phyloP scores from a whole-genome alignment of 1,140 invertebrate species.

The Zaprionus africanus region DNA sequence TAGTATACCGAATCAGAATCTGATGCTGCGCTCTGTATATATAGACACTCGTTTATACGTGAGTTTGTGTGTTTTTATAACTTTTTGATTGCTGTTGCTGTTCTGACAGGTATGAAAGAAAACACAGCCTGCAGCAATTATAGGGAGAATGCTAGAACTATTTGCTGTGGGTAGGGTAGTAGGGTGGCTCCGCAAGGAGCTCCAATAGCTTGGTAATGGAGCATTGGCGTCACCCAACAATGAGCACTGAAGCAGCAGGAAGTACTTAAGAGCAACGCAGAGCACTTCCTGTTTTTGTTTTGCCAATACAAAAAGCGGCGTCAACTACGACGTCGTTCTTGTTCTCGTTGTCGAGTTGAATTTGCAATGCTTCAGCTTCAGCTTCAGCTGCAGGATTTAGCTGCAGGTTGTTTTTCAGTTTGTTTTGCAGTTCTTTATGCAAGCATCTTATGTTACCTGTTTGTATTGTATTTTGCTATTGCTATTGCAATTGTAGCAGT shows the following conservation, averaged over 20 bases:
- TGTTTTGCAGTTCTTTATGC: conserved; percentile 62
- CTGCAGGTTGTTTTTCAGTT: conserved; percentile 60
- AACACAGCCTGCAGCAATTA: conserved; percentile 68
- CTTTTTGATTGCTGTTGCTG: conserved; percentile 67
- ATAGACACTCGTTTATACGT: not conserved
- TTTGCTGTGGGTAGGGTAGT: conserved; percentile 42
- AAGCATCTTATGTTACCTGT: conserved; percentile 54
- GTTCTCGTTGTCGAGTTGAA: conserved; percentile 75
- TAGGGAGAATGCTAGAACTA: conserved; percentile 64
- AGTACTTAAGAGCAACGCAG: conserved; percentile 83
- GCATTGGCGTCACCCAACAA: conserved; percentile 39
- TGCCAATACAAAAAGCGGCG: conserved; percentile 73
- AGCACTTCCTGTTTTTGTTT: conserved; percentile 84
- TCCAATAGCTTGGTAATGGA: conserved; percentile 48
- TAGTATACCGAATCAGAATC: not conserved
- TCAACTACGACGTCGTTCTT: conserved; percentile 67
- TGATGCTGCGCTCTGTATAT: conserved; percentile 1
- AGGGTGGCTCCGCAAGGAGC: conserved; percentile 22
- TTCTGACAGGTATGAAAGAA: conserved; percentile 45
- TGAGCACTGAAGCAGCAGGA: conserved; percentile 63
- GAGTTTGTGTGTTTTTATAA: conserved; percentile 58
- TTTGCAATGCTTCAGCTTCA: conserved; percentile 76
- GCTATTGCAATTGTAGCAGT: conserved; percentile 32
- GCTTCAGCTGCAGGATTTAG: conserved; percentile 28
- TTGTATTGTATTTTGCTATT: conserved; percentile 46